These are phyloP conservation scores for Vireo altiloquus DNA, from an alignment of 2,113 vertebrate species.

Conservation along the genomic window DNA sequence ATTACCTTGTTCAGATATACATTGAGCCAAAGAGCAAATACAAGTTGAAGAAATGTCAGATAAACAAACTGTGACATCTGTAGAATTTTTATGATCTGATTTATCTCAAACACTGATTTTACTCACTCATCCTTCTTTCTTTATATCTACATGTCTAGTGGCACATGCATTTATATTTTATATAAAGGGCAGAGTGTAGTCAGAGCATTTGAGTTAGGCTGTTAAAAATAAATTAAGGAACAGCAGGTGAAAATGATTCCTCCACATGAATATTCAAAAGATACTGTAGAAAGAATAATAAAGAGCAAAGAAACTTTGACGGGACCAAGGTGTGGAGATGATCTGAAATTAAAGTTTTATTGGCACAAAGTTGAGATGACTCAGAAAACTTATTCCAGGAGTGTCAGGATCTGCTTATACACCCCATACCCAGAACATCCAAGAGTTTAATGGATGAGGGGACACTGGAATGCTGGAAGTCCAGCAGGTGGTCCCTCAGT, in stretches of 20 bases:
- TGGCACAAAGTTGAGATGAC: not conserved
- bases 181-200: constrained; percentile 33
- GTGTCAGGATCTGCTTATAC: not conserved
- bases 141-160: not conserved
- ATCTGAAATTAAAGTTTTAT: not conserved
- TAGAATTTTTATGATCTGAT: not conserved
- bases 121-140: constrained; percentile 2
- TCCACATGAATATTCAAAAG: constrained; percentile 50
- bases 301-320: not conserved
- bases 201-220: constrained; percentile 19
- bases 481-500: not conserved
- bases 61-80: not conserved
- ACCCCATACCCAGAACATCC: not conserved
- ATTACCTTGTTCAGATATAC: not conserved
- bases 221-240: constrained; percentile 59
- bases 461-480: not conserved
- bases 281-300: constrained; percentile 9
- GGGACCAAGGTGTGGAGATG: not conserved
- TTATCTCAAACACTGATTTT: not conserved
- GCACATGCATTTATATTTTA: constrained; percentile 27
- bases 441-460: not conserved
- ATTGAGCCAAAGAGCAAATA: not conserved
- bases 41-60: not conserved
- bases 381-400: not conserved
- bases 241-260: constrained; percentile 40